These are phyloP conservation scores for Carduelis carduelis DNA, from an alignment of 2,797 vertebrate species.

Conservation along the genomic window DNA sequence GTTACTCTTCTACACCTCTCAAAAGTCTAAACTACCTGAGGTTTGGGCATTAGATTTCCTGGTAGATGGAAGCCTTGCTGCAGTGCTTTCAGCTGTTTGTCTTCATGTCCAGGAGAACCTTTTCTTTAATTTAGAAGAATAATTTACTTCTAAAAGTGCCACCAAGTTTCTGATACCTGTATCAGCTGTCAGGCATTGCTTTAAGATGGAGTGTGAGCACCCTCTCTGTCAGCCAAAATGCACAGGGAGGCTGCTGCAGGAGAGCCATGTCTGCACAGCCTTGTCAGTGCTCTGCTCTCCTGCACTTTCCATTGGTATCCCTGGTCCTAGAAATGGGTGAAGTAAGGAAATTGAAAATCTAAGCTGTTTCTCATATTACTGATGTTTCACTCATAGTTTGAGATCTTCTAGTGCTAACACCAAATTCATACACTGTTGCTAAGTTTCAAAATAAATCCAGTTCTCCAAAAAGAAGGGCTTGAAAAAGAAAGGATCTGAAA, in stretches of 20 bases:
- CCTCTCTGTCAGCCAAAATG: background rate
- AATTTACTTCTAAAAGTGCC: background rate
- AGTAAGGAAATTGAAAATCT: background rate
- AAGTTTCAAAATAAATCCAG: background rate
- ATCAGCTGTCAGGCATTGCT: rapidly evolving
- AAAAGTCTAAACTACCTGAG: background rate
- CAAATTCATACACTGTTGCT: rapidly evolving
- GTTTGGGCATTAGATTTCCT: background rate
- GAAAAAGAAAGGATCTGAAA: background rate
- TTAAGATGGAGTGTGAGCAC: background rate
- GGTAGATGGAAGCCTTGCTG: background rate
- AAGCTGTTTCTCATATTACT: background rate
- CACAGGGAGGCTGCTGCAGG: background rate
- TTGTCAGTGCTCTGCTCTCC: background rate
- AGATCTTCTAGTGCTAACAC: background rate
- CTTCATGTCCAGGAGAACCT: background rate
- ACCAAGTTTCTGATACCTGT: background rate
- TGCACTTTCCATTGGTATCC: background rate
- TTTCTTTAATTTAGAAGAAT: background rate
- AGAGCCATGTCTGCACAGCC: background rate
- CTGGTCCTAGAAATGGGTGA: background rate
- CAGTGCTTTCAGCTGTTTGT: background rate
- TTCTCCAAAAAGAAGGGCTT: background rate
- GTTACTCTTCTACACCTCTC: background rate
- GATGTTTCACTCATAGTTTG: background rate